Percentiles rank a stretch among this genome's conserved stretches.
phyloP scores from a whole-genome alignment of 2,797 vertebrate species.

The Chloroceryle inda region DNA sequence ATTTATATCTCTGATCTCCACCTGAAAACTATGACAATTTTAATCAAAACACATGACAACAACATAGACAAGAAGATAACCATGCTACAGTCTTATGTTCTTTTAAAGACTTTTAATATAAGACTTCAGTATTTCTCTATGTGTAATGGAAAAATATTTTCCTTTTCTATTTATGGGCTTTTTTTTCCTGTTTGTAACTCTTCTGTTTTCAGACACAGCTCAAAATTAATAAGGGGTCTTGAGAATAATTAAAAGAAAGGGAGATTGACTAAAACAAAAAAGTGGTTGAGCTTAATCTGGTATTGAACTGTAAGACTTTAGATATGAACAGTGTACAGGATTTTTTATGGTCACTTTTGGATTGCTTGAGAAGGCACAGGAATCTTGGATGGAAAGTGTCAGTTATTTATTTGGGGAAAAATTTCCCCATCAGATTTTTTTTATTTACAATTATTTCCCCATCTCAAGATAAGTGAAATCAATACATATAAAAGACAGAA shows the following conservation, averaged over 20 bases:
- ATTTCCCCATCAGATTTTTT: neutral
- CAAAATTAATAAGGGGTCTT: neutral
- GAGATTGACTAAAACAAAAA: neutral
- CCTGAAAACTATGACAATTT: neutral
- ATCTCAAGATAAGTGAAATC: neutral
- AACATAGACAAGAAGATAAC: neutral
- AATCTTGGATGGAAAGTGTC: neutral
- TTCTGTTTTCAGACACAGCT: neutral
- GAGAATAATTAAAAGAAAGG: neutral
- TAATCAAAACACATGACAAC: slow-evolving; percentile 21
- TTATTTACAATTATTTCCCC: neutral
- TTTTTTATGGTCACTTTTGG: neutral
- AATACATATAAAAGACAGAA: neutral
- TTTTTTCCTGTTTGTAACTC: neutral
- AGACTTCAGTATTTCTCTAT: neutral
- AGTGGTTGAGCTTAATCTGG: neutral
- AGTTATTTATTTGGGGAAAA: neutral
- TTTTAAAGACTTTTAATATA: neutral
- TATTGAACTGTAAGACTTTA: neutral
- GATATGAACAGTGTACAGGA: neutral
- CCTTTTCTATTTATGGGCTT: neutral
- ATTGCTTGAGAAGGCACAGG: neutral
- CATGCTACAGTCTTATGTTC: neutral
- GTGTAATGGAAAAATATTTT: neutral
- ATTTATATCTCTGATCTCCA: neutral